Conservation (phyloP, 2,888 invertebrate genomes). For the Coronaproctus castanopsis region DNA sequence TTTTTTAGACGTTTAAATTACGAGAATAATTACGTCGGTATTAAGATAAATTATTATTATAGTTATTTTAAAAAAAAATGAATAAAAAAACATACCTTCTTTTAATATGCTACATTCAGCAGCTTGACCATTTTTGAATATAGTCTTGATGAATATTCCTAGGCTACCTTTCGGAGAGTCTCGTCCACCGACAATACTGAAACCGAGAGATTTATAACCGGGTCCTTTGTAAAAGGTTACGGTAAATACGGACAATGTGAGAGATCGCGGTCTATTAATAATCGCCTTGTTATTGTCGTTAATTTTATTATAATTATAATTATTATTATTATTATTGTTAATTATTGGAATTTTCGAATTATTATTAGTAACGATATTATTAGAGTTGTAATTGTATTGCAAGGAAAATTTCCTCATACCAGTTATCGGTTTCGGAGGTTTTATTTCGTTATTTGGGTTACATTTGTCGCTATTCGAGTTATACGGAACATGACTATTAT, state of each 20-base stretch:
- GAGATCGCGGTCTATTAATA: slow-evolving; percentile 23
- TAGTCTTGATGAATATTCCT: slow-evolving; percentile 76
- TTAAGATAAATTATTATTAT: too few species aligned
- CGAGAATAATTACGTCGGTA: too few species aligned
- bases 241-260: slow-evolving; percentile 25
- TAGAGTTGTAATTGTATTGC: slow-evolving; percentile 21
- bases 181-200: slow-evolving; percentile 73
- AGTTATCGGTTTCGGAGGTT: slow-evolving; percentile 20
- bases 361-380: slow-evolving; percentile 13
- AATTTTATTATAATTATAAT: too few species aligned
- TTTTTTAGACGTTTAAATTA: too few species aligned
- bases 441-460: too few species aligned
- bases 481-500: too few species aligned
- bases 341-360: slow-evolving; percentile 2
- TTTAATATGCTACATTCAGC: slow-evolving; percentile 61
- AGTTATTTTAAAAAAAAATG: not conserved
- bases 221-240: slow-evolving; percentile 60
- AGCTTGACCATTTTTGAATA: slow-evolving; percentile 67
- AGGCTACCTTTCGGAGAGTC: slow-evolving; percentile 72
- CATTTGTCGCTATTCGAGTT: too few species aligned
- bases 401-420: slow-evolving; percentile 31
- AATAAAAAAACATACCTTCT: slow-evolving; percentile 41
- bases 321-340: too few species aligned
- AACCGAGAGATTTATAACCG: slow-evolving; percentile 66
- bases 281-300: not conserved